phyloP scores from a whole-genome alignment of 2,888 invertebrate genomes.

The Daptonema setosum region DNA sequence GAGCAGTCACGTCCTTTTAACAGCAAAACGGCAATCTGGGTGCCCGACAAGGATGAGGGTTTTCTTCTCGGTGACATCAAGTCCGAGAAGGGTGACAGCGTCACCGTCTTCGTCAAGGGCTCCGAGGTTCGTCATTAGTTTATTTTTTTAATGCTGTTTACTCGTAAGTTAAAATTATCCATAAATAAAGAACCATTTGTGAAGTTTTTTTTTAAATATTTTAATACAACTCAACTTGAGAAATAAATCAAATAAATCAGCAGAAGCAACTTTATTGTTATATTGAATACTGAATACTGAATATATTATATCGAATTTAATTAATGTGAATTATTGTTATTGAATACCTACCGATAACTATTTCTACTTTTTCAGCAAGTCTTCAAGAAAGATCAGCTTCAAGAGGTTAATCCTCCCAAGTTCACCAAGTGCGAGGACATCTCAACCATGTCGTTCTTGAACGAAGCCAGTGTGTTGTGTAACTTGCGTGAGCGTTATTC shows the following conservation, averaged over 20 bases:
- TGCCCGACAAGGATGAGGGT: slow-evolving; percentile 28
- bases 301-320: too few species aligned
- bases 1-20: slow-evolving; percentile 1
- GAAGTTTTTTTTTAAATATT: too few species aligned
- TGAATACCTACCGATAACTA: too few species aligned
- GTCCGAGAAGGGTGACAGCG: slow-evolving; percentile 92
- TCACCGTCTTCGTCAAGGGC: slow-evolving; percentile 45
- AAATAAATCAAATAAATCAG: too few species aligned
- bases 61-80: slow-evolving; percentile 89
- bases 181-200: too few species aligned
- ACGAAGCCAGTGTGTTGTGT: slow-evolving; percentile 90
- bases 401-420: slow-evolving; percentile 38
- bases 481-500: slow-evolving; percentile 93
- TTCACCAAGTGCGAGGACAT: slow-evolving; percentile 67
- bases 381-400: background rate
- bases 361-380: background rate
- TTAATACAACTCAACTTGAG: too few species aligned
- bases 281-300: too few species aligned
- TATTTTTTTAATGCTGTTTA: too few species aligned
- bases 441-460: slow-evolving; percentile 92
- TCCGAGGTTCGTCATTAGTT: too few species aligned
- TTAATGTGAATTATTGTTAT: too few species aligned
- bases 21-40: slow-evolving; percentile 9
- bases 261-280: too few species aligned
- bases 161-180: too few species aligned